Conservation (phyloP, 2,888 invertebrate species). For the Tetropium fuscum region DNA sequence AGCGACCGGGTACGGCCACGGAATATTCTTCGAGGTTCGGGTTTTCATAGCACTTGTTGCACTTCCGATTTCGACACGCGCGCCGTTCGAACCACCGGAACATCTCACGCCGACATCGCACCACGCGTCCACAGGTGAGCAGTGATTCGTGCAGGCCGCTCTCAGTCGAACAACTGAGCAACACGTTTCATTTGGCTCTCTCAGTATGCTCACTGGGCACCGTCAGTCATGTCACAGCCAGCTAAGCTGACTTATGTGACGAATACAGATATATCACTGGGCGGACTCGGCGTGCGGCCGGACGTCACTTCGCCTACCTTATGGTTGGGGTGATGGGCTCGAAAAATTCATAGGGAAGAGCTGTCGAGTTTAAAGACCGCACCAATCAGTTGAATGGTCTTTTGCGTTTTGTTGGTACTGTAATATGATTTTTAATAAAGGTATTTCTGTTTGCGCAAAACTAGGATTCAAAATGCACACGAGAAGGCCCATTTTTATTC, state of each 20-base stretch:
- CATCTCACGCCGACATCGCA: constrained; percentile 31
- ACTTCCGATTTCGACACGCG: constrained; percentile 27
- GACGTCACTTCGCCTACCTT: constrained; percentile 38
- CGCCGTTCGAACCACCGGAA: constrained; percentile 28
- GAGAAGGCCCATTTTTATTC: no score
- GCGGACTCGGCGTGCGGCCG: constrained; percentile 43
- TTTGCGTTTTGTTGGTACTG: no score
- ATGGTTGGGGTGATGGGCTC: constrained; percentile 9
- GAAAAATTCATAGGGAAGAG: neutral
- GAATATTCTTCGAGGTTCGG: constrained; percentile 52
- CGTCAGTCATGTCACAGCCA: constrained; percentile 50
- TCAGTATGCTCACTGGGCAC: constrained; percentile 14
- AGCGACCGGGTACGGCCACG: constrained; percentile 81
- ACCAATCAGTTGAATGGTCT: neutral
- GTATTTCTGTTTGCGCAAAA: no score
- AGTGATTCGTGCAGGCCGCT: constrained; percentile 52
- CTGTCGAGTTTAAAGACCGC: neutral
- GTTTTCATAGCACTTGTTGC: constrained; percentile 56
- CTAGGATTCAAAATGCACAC: no score
- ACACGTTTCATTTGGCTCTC: constrained; percentile 58
- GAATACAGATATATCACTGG: constrained; percentile 61
- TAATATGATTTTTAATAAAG: no score
- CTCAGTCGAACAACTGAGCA: constrained; percentile 57
- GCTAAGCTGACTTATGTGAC: constrained; percentile 55
- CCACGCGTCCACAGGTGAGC: constrained; percentile 37